Base-by-base conservation (phyloP, 2,113 vertebrate genomes). In the Cromileptes altivelis region DNA sequence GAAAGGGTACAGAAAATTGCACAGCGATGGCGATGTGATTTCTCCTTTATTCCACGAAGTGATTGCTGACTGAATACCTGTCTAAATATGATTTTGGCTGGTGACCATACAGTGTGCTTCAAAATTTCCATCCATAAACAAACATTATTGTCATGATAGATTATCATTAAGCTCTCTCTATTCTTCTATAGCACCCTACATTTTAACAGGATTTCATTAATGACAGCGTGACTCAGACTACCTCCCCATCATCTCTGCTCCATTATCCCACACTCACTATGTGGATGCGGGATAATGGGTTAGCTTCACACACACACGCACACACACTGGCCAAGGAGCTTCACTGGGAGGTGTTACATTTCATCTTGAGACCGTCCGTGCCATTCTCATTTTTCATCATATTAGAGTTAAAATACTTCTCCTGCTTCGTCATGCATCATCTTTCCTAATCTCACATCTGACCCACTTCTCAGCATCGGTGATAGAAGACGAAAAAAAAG, bases 361-460 rank as follows among this genome's bases (percentile, higher is more conserved):
- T 92, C 89, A 88, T 89, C 84, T 73, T 1, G 4, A 77, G 53
- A 33, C 63, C 75, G n/a, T 78, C 77, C 42, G 0, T 5, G 21
- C 70, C 53, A 3, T 64, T 84, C 84, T 88, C 81, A 87, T 92
- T 89, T 93, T 88, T 92, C 67, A 91, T 89, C 64, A 73, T 69
- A 85, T 86, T 86, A 70, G 82, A 75, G 68, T 67, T 90, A 27
- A 90, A 91, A 69, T 74, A 72, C 84, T 64, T 52, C 70, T 47
- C 72, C 69, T 67, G 19, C 81, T 81, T 73, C 15, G 10, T 53
- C 70, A 61, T 78, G 71, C 88, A 88, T 90, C 86, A 89, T 88
- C 68, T 71, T n/a, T 87, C 73, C 60, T 78, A 72, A 87, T 85
- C 86, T 90, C 75, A 37, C 52, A 37, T 55, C 80, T 91, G 86